Conservation (phyloP, 1,140 invertebrate genomes). For the Rhyacophila brunnea region DNA sequence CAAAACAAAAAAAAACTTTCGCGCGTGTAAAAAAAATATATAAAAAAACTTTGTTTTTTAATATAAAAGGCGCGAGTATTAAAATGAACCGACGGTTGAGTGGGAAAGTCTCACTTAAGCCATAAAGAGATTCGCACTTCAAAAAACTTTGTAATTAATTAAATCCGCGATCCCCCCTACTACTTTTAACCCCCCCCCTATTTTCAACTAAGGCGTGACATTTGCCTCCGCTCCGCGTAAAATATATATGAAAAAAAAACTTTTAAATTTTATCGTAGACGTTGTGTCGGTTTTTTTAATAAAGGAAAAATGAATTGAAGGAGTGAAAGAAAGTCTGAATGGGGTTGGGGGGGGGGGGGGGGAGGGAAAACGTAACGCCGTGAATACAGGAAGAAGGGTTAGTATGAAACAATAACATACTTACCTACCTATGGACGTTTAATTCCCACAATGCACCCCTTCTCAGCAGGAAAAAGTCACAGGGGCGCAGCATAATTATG, state of each 20-base stretch:
- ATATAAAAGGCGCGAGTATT: background rate
- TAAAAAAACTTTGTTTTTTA: background rate
- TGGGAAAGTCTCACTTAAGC: slow-evolving; percentile 1
- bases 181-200: no score
- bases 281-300: slow-evolving; percentile 2
- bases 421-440: background rate
- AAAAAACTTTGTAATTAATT: slow-evolving; percentile 28
- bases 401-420: background rate
- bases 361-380: background rate
- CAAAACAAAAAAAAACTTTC: background rate
- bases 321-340: background rate
- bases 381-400: background rate
- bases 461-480: no score
- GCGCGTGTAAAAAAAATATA: background rate
- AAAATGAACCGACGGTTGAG: slow-evolving; percentile 23
- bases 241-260: background rate
- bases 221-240: slow-evolving; percentile 11
- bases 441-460: no score
- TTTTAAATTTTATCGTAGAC: slow-evolving; percentile 1
- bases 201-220: slow-evolving; percentile 7
- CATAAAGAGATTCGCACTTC: slow-evolving; percentile 24
- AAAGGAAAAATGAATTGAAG: background rate
- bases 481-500: no score
- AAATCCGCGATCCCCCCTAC: slow-evolving; percentile 12
- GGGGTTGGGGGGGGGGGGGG: background rate